Percentiles rank a stretch among this genome's conserved stretches.
These are phyloP conservation scores for Cydia amplana DNA, from an alignment of 1,140 invertebrate species.

Conservation along the genomic window DNA sequence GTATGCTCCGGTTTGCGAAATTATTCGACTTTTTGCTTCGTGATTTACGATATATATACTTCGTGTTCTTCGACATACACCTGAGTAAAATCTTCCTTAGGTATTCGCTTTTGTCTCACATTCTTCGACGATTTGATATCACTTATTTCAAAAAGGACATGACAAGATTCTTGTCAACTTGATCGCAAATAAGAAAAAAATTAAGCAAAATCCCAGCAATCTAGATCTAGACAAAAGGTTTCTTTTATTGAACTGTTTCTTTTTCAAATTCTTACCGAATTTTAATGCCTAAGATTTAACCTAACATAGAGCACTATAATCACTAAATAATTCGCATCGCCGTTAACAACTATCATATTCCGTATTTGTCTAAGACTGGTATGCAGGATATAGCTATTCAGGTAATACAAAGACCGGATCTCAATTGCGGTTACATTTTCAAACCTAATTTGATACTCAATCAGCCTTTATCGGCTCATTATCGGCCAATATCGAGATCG, in stretches of 20 bases:
- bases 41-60: not conserved
- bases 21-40: constrained; percentile 1
- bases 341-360: not conserved
- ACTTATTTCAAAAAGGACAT: too few species aligned
- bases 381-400: not conserved
- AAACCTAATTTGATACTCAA: constrained; percentile 14
- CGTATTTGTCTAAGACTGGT: not conserved
- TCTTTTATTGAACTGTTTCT: too few species aligned
- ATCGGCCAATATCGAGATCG: not conserved
- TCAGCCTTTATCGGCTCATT: constrained; percentile 13
- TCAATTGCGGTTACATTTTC: constrained; percentile 5
- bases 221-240: too few species aligned
- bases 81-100: too few species aligned
- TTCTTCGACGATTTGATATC: too few species aligned
- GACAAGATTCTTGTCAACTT: too few species aligned
- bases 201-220: too few species aligned
- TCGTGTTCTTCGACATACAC: not conserved
- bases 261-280: too few species aligned
- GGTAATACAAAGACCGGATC: constrained; percentile 10
- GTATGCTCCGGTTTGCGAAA: constrained; percentile 11
- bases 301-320: too few species aligned
- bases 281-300: too few species aligned
- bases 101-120: too few species aligned
- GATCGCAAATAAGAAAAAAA: too few species aligned
- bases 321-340: not conserved